phyloP scores from a whole-genome alignment of 2,113 vertebrate species.

The Misgurnus mizolepis region DNA sequence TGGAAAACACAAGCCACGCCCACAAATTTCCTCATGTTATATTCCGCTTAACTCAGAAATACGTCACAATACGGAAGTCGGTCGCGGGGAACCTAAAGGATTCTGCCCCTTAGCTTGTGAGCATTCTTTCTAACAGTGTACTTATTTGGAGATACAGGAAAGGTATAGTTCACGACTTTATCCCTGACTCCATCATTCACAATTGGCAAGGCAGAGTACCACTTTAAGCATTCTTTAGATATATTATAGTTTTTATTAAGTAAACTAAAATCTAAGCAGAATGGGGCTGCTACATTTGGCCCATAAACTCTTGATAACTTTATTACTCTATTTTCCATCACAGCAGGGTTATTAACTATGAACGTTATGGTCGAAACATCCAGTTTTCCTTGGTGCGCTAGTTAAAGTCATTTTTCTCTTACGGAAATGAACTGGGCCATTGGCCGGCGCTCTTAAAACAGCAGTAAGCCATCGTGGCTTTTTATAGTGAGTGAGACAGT shows the following conservation, averaged over 20 bases:
- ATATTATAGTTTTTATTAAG: conserved; percentile 35
- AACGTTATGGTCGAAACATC: background rate
- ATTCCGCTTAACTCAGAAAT: too few species aligned
- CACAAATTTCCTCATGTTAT: too few species aligned
- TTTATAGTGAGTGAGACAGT: conserved; percentile 38
- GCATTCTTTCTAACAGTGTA: too few species aligned
- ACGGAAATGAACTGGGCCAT: conserved; percentile 1
- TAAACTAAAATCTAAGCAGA: conserved; percentile 27
- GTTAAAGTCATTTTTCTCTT: conserved; percentile 17
- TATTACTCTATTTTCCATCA: conserved; percentile 32
- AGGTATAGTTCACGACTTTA: conserved; percentile 38
- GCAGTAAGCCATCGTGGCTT: conserved; percentile 5
- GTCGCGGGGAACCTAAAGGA: too few species aligned
- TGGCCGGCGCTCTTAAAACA: conserved; percentile 11
- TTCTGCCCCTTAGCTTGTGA: too few species aligned
- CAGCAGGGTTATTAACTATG: conserved; percentile 26
- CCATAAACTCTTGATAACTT: conserved; percentile 29
- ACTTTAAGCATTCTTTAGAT: conserved; percentile 11
- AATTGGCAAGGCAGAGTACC: background rate
- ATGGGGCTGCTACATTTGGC: conserved; percentile 18
- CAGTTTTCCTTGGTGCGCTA: background rate
- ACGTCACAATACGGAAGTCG: too few species aligned
- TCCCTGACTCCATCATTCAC: conserved; percentile 25
- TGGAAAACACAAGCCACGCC: too few species aligned
- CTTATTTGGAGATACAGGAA: conserved; percentile 1